These are phyloP conservation scores for Tragelaphus oryx DNA, from an alignment of 2,797 vertebrate genomes.

Conservation along the genomic window DNA sequence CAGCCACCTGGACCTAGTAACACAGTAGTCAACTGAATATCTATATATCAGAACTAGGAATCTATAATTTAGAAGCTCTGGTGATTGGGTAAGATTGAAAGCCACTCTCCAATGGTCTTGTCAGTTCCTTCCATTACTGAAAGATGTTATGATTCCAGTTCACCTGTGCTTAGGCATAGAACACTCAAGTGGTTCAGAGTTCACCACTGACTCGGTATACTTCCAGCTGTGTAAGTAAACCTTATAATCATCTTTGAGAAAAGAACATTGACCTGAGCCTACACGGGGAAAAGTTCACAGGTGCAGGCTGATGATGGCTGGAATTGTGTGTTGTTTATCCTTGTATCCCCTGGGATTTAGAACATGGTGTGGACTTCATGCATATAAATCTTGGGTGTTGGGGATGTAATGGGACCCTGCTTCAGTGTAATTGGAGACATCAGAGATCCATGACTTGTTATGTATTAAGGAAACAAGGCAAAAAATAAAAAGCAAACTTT, in stretches of 20 bases:
- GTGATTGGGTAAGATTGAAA: neutral
- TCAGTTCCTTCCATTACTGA: neutral
- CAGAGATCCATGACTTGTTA: neutral
- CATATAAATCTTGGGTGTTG: neutral
- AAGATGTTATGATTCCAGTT: neutral
- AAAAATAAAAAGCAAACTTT: constrained; percentile 7
- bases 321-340: neutral
- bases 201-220: neutral
- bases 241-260: neutral
- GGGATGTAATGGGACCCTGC: neutral
- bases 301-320: neutral
- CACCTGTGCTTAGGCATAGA: neutral
- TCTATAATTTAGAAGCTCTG: neutral
- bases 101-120: neutral
- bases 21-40: neutral
- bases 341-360: neutral
- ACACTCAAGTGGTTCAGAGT: neutral
- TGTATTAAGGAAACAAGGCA: neutral
- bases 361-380: neutral
- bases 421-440: neutral
- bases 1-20: neutral
- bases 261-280: neutral
- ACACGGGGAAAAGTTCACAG: neutral
- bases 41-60: neutral
- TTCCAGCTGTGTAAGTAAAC: neutral